A percentile compares a stretch with the other conserved stretches of the same genome.
phyloP scores from a whole-genome alignment of 1,140 invertebrate genomes.

The Episyrphus balteatus region DNA sequence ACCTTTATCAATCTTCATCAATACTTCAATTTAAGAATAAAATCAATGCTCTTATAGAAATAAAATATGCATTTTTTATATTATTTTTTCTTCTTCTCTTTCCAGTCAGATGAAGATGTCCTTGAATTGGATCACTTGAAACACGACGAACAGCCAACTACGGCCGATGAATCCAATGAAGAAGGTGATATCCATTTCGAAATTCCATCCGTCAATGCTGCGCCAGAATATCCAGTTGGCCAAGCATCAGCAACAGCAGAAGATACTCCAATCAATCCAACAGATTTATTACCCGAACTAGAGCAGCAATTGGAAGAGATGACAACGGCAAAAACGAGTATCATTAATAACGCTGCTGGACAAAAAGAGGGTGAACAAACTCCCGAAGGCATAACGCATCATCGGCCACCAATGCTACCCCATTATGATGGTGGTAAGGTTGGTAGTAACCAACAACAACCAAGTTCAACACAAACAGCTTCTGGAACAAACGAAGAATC shows the following conservation, averaged over 20 bases:
- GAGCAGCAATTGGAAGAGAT: conserved; percentile 25
- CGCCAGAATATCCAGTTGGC: not conserved
- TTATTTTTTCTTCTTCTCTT: conserved; percentile 4
- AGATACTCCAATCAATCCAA: conserved; percentile 8
- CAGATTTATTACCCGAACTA: conserved; percentile 18
- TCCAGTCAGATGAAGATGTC: conserved; percentile 29
- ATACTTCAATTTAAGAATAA: too few species aligned
- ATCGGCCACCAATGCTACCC: conserved; percentile 7
- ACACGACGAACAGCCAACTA: conserved; percentile 4
- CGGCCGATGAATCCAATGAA: conserved; percentile 24
- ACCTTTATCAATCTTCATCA: too few species aligned
- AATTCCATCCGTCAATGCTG: too few species aligned
- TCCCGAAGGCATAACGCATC: conserved; percentile 12
- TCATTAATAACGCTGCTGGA: conserved; percentile 3
- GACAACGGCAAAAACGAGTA: conserved; percentile 19
- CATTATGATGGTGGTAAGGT: conserved; percentile 7
- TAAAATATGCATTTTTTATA: not conserved
- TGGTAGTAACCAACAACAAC: not conserved
- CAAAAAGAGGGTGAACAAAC: conserved; percentile 19
- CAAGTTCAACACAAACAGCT: too few species aligned
- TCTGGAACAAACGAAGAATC: too few species aligned
- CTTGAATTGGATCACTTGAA: conserved; percentile 27
- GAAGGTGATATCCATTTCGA: conserved; percentile 7
- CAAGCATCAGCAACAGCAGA: conserved; percentile 13
- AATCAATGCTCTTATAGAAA: not conserved